Percentiles rank a stretch among this genome's conserved stretches.
These are phyloP conservation scores for Dryobates pubescens DNA, from an alignment of 2,797 vertebrate species.

Conservation along the genomic window DNA sequence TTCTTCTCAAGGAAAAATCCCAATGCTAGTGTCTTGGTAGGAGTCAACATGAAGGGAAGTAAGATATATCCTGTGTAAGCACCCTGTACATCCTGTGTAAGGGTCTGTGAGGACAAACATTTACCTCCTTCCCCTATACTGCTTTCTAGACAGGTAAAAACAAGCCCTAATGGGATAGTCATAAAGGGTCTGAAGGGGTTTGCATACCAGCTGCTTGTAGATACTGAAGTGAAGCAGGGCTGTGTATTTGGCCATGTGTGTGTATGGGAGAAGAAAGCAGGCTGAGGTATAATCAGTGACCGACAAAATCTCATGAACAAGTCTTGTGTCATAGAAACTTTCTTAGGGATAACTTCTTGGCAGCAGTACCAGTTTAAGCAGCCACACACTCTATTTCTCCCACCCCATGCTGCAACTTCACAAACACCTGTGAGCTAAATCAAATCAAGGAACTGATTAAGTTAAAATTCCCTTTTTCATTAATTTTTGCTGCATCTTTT, in stretches of 20 bases:
- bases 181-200: neutral
- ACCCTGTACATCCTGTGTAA: neutral
- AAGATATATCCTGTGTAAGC: neutral
- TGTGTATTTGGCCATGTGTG: neutral
- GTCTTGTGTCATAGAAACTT: neutral
- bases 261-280: neutral
- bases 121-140: neutral
- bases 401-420: neutral
- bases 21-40: neutral
- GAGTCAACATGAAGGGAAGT: neutral
- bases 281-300: neutral
- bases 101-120: neutral
- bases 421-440: neutral
- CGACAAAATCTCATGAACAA: neutral
- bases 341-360: neutral
- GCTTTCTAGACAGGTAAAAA: neutral
- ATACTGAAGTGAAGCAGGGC: neutral
- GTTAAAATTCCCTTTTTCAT: neutral
- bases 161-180: neutral
- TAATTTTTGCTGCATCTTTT: neutral
- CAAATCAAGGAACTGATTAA: neutral
- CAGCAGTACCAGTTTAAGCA: neutral
- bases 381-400: neutral
- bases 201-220: neutral
- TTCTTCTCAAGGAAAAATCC: neutral